phyloP scores from a whole-genome alignment of 37 sponge, comb jelly and placozoan genomes.

The Axinella damicornis region DNA sequence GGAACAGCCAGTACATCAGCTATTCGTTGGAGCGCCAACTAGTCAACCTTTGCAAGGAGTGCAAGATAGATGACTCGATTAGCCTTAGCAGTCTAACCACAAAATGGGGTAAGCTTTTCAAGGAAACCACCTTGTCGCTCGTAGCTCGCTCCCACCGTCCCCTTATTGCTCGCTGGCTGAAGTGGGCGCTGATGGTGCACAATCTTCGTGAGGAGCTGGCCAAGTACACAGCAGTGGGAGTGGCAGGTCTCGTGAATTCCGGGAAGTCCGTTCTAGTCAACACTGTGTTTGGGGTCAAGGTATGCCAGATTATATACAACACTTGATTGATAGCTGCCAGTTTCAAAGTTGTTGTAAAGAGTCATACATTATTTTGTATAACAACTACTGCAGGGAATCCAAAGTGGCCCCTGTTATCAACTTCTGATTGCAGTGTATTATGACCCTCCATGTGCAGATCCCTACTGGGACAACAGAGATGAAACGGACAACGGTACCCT shows the following conservation, averaged over 20 bases:
- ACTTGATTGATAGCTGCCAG: too few species aligned
- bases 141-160: constrained; percentile 12
- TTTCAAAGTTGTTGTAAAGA: too few species aligned
- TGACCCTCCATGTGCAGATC: constrained; percentile 27
- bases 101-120: constrained; percentile 46
- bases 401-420: too few species aligned
- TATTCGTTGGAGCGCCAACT: constrained; percentile 67
- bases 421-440: too few species aligned
- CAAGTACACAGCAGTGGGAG: constrained; percentile 58
- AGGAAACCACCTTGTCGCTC: constrained; percentile 33
- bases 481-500: constrained; percentile 67
- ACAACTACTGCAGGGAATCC: too few species aligned
- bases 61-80: constrained; percentile 4
- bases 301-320: too few species aligned
- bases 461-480: constrained; percentile 53
- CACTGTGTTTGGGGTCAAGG: constrained; percentile 47
- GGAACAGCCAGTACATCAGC: constrained; percentile 50
- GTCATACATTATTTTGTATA: too few species aligned
- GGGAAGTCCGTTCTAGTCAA: constrained; percentile 62
- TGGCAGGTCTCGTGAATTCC: constrained; percentile 53
- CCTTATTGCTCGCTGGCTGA: constrained; percentile 75
- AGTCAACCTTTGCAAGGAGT: constrained; percentile 34
- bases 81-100: not conserved
- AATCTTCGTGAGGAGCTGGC: constrained; percentile 63
- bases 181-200: constrained; percentile 54